Evolutionary conservation across 2,888 invertebrate species (phyloP).

Genomic region (Chironomus riparius): DNA sequence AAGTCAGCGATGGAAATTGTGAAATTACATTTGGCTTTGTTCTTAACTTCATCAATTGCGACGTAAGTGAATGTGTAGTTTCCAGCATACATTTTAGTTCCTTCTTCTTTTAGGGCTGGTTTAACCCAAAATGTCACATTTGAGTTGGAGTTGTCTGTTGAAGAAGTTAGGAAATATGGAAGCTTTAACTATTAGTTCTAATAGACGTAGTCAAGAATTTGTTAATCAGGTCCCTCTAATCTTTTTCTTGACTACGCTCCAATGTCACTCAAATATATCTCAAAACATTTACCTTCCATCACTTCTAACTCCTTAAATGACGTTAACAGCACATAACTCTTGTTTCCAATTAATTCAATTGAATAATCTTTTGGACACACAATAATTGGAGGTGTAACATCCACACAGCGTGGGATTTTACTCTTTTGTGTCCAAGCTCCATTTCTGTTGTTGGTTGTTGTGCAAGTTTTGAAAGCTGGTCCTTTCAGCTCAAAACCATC

Average conservation of each 20-base stretch:
- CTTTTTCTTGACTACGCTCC: no score
- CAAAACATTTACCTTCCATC: slow-evolving; percentile 33
- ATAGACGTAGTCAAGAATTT: no score
- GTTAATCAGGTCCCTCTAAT: no score
- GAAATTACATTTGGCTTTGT: slow-evolving; percentile 53
- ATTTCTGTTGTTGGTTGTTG: slow-evolving; percentile 37
- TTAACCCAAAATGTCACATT: slow-evolving; percentile 49
- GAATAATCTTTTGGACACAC: slow-evolving; percentile 47
- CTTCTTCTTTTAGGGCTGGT: slow-evolving; percentile 45
- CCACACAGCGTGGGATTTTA: slow-evolving; percentile 43
- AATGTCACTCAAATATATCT: no score
- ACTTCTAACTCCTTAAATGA: slow-evolving; percentile 34
- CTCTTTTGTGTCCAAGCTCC: slow-evolving; percentile 47
- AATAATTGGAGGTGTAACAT: slow-evolving; percentile 50
- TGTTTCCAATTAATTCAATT: slow-evolving; percentile 11
- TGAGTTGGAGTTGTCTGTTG: slow-evolving; percentile 49
- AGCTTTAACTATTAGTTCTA: no score
- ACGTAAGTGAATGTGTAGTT: slow-evolving; percentile 50
- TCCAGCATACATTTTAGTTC: slow-evolving; percentile 50
- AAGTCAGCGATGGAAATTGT: slow-evolving; percentile 48
- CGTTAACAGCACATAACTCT: slow-evolving; percentile 2
- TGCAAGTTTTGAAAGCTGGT: slow-evolving; percentile 46
- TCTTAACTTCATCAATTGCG: slow-evolving; percentile 52
- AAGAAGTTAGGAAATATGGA: slow-evolving; percentile 27
- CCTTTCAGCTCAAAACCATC: slow-evolving; percentile 51